phyloP scores from a whole-genome alignment of 2,888 invertebrate species.

The Plusia festucae region DNA sequence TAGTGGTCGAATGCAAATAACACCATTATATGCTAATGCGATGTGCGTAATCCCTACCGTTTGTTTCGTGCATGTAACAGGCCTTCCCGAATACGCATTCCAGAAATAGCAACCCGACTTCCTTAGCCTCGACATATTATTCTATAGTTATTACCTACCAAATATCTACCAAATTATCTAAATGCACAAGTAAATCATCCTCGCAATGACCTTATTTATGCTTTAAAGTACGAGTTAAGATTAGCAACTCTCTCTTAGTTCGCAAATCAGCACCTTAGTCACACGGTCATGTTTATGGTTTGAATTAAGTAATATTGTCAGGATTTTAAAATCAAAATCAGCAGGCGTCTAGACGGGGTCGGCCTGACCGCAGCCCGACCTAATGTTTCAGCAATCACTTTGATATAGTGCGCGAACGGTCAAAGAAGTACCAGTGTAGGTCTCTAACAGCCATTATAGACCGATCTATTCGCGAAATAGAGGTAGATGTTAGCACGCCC shows the following conservation, averaged over 20 bases:
- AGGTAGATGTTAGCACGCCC: conserved; percentile 62
- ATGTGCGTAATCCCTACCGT: conserved; percentile 81
- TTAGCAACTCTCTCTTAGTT: background rate
- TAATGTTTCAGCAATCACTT: conserved; percentile 77
- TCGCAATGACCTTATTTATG: background rate
- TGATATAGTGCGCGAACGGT: conserved; percentile 74
- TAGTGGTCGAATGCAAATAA: conserved; percentile 83
- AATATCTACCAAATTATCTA: background rate
- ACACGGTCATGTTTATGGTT: conserved; percentile 33
- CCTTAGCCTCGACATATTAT: conserved; percentile 57
- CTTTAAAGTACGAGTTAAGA: background rate
- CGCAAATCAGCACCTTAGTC: background rate
- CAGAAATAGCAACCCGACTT: conserved; percentile 69
- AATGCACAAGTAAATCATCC: background rate
- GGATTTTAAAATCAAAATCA: conserved; percentile 67
- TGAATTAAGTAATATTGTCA: conserved; percentile 43
- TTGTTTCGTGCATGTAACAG: conserved; percentile 74
- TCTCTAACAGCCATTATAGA: conserved; percentile 66
- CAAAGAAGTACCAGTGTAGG: conserved; percentile 68
- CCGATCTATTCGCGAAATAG: conserved; percentile 71
- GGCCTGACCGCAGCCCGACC: conserved; percentile 72
- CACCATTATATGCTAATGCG: conserved; percentile 87
- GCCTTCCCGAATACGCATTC: conserved; percentile 75
- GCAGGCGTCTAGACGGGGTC: conserved; percentile 74
- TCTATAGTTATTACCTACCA: no score